Evolutionary conservation across 1,140 invertebrate genomes (phyloP).

Genomic region (Galendromus occidentalis): DNA sequence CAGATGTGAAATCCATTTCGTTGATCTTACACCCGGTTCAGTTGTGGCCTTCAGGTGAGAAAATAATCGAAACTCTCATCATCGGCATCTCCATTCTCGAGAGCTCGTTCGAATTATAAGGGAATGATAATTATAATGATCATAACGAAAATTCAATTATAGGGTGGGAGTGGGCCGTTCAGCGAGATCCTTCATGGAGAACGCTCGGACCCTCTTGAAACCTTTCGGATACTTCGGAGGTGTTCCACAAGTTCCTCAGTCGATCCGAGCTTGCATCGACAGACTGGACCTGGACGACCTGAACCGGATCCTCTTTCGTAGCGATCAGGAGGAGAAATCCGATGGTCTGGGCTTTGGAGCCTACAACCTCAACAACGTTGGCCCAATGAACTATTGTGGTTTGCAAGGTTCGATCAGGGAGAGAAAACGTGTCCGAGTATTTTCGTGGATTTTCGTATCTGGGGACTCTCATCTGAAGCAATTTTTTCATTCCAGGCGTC

Average conservation of each 20-base stretch:
- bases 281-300: slow-evolving; percentile 52
- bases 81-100: too few relatives aligned
- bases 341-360: slow-evolving; percentile 52
- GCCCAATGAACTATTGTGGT: slow-evolving; percentile 69
- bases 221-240: slow-evolving; percentile 29
- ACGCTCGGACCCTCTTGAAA: slow-evolving; percentile 19
- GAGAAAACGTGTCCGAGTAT: too few relatives aligned
- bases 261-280: slow-evolving; percentile 37
- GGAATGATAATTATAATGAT: too few relatives aligned
- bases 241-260: slow-evolving; percentile 23
- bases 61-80: too few relatives aligned
- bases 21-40: slow-evolving; percentile 60
- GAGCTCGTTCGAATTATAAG: too few relatives aligned
- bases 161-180: not conserved
- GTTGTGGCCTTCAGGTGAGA: slow-evolving; percentile 60
- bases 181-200: not conserved
- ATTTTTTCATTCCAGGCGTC: slow-evolving; percentile 37
- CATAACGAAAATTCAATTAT: too few relatives aligned
- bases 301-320: slow-evolving; percentile 65
- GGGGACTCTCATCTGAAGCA: too few relatives aligned
- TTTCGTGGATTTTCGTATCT: too few relatives aligned
- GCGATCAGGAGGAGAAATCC: slow-evolving; percentile 70
- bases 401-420: slow-evolving; percentile 77
- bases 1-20: slow-evolving; percentile 44
- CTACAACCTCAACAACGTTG: slow-evolving; percentile 70